Conservation (phyloP, 2,888 invertebrate genomes). For the Ypsolopha sequella region DNA sequence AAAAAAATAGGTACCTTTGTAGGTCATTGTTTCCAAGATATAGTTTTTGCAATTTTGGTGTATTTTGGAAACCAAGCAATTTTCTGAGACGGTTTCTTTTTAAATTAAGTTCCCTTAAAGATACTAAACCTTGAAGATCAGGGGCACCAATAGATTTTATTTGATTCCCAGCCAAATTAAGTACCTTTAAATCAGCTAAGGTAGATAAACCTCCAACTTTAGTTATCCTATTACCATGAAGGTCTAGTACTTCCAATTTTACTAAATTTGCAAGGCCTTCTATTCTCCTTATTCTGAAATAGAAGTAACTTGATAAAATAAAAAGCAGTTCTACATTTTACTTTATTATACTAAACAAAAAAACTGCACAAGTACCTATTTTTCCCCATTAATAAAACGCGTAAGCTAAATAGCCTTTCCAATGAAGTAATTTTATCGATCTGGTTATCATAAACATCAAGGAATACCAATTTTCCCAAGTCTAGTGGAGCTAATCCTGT, state of each 20-base stretch:
- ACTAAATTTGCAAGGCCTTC: conserved; percentile 79
- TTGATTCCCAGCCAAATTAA: conserved; percentile 94
- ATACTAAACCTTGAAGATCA: conserved; percentile 82
- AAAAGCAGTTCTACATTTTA: neutral
- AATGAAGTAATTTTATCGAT: conserved; percentile 88
- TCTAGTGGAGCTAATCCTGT: conserved; percentile 69
- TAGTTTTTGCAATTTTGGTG: conserved; percentile 80
- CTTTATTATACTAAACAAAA: neutral
- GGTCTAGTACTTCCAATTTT: conserved; percentile 90
- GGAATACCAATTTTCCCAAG: conserved; percentile 86
- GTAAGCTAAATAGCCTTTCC: conserved; percentile 80
- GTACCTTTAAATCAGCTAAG: conserved; percentile 84
- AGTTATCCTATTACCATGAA: conserved; percentile 92
- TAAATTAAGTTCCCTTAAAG: conserved; percentile 89
- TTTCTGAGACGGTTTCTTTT: conserved; percentile 87
- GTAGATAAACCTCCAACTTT: conserved; percentile 78
- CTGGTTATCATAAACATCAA: conserved; percentile 96
- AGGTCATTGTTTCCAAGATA: conserved; percentile 87
- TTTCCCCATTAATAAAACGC: conserved; percentile 92
- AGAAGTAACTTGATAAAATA: too few relatives aligned
- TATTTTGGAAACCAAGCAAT: conserved; percentile 83
- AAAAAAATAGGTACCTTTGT: conserved; percentile 49
- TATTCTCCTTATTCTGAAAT: conserved; percentile 79
- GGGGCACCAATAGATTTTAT: conserved; percentile 81
- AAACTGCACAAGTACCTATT: conserved; percentile 74